These are phyloP conservation scores for Seira ritae DNA, from an alignment of 2,888 invertebrate genomes.

Conservation along the genomic window DNA sequence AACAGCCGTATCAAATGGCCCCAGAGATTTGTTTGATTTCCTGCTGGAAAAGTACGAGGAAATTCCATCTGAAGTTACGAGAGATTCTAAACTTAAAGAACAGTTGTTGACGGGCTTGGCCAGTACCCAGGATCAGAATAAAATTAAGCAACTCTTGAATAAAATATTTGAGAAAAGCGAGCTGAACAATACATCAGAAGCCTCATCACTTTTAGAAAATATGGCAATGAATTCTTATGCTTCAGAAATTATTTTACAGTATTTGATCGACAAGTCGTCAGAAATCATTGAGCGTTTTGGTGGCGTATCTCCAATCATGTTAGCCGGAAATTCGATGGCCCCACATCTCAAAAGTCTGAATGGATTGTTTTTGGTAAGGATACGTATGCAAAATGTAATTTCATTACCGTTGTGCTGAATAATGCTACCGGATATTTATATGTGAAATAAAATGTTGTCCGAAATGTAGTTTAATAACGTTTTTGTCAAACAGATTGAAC, in stretches of 20 bases:
- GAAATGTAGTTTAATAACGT: too few relatives aligned
- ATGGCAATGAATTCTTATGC: conserved; percentile 32
- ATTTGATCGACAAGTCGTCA: conserved; percentile 33
- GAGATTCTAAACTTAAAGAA: background rate
- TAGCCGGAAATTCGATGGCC: conserved; percentile 29
- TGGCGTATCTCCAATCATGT: conserved; percentile 9
- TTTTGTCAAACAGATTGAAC: conserved; percentile 32
- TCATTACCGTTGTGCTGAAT: too few relatives aligned
- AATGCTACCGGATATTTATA: too few relatives aligned
- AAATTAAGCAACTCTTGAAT: conserved; percentile 35
- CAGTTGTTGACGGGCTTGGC: conserved; percentile 28
- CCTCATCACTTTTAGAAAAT: conserved; percentile 21
- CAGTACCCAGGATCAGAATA: conserved; percentile 16
- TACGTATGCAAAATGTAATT: background rate
- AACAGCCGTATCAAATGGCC: conserved; percentile 25
- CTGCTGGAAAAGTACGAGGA: conserved; percentile 25
- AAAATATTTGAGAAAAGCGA: conserved; percentile 17
- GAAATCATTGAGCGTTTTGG: conserved; percentile 39
- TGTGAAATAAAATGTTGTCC: too few relatives aligned
- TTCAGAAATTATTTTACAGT: conserved; percentile 27
- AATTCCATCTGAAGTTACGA: background rate
- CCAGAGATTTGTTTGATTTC: conserved; percentile 30
- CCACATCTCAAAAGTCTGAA: conserved; percentile 37
- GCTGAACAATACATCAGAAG: conserved; percentile 15
- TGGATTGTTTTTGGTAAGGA: conserved; percentile 40